phyloP scores from a whole-genome alignment of 1,140 invertebrate genomes.

The Pristionchus pacificus region DNA sequence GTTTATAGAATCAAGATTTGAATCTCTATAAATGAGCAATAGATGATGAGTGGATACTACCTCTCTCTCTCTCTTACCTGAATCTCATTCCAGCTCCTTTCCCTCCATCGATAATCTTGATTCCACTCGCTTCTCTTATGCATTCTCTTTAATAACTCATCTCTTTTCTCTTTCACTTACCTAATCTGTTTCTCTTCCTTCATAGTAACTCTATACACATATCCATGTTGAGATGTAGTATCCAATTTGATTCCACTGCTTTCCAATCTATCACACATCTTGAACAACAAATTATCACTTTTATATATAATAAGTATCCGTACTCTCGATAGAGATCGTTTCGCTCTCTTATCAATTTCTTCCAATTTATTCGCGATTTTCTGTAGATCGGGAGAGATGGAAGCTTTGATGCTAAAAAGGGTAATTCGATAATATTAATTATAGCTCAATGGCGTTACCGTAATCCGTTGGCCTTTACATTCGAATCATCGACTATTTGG shows the following conservation, averaged over 20 bases:
- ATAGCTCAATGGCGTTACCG: neutral
- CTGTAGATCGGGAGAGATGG: neutral
- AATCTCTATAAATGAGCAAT: slow-evolving; percentile 12
- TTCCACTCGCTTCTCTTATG: no score
- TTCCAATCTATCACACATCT: no score
- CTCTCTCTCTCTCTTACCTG: no score
- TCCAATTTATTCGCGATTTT: neutral
- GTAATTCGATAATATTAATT: neutral
- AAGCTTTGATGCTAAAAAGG: neutral
- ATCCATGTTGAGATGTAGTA: neutral
- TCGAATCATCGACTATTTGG: neutral
- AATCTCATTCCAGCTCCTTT: slow-evolving; percentile 1
- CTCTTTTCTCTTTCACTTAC: neutral
- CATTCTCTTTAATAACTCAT: neutral
- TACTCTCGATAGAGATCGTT: neutral
- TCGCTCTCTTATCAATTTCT: neutral
- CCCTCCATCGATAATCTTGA: neutral
- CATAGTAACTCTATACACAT: neutral
- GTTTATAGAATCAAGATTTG: slow-evolving; percentile 10
- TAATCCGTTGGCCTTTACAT: neutral
- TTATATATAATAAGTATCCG: no score
- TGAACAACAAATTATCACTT: no score
- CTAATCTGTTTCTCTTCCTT: neutral
- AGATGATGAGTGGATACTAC: slow-evolving; percentile 21
- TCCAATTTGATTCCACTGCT: neutral